A percentile compares a stretch with the other conserved stretches of the same genome.
phyloP scores from a whole-genome alignment of 2,113 vertebrate genomes.

The Pangasianodon gigas region DNA sequence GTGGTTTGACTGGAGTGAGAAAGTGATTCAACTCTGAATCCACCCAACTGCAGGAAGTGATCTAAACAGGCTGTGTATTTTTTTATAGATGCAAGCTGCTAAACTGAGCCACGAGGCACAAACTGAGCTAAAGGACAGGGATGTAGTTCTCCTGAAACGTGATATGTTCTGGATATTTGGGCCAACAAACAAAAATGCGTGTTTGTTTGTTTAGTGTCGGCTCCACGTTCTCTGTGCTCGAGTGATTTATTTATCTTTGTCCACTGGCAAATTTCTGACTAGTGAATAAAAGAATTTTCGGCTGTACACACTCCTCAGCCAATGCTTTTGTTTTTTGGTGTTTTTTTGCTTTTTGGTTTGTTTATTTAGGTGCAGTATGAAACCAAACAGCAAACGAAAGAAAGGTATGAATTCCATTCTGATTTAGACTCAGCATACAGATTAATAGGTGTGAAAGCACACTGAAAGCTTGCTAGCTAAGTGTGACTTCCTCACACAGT shows the following conservation, averaged over 20 bases:
- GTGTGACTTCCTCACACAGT: background rate
- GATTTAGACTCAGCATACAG: background rate
- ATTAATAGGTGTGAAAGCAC: background rate
- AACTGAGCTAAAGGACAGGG: too few species aligned
- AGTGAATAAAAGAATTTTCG: too few species aligned
- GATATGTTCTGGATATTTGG: background rate
- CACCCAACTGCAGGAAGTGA: background rate
- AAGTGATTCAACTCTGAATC: background rate
- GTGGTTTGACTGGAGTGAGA: background rate
- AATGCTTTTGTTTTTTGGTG: background rate
- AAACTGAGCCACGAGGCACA: background rate
- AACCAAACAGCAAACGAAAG: background rate
- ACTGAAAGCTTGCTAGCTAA: background rate
- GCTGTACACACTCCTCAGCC: too few species aligned
- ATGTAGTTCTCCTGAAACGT: background rate
- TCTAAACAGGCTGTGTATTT: background rate
- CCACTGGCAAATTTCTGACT: background rate
- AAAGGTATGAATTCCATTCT: background rate
- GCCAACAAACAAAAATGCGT: background rate
- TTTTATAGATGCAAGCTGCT: background rate
- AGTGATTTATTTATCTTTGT: background rate
- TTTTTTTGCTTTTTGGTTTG: background rate
- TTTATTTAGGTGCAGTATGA: too few species aligned
- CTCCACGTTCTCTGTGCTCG: background rate
- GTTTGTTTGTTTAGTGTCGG: background rate